phyloP scores from a whole-genome alignment of 2,797 vertebrate species.

The Bovichtus diacanthus region DNA sequence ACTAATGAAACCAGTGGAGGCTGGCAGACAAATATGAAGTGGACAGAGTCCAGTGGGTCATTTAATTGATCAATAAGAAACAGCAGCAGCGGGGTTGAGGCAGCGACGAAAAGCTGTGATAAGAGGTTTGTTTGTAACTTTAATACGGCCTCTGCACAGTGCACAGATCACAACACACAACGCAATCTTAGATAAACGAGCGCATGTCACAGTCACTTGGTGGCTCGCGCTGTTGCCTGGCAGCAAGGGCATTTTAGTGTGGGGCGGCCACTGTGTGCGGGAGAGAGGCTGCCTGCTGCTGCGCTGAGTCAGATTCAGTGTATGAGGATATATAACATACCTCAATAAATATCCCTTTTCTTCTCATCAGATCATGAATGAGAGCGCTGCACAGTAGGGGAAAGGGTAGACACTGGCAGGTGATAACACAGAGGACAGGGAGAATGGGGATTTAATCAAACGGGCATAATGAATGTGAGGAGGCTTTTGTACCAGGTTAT shows the following conservation, averaged over 20 bases:
- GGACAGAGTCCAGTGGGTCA: slow-evolving; percentile 1
- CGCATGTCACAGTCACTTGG: slow-evolving; percentile 9
- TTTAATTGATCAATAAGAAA: slow-evolving; percentile 32
- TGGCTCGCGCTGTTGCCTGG: neutral
- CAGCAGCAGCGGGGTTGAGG: neutral
- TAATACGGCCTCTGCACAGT: neutral
- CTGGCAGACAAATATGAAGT: slow-evolving; percentile 4
- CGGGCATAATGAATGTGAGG: neutral
- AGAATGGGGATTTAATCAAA: slow-evolving; percentile 6
- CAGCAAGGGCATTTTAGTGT: slow-evolving; percentile 22
- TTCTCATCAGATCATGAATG: neutral
- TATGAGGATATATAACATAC: neutral
- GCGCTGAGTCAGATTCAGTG: neutral
- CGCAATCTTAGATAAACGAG: slow-evolving; percentile 12
- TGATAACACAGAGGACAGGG: neutral
- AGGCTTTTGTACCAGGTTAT: slow-evolving; percentile 16
- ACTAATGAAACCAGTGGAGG: neutral
- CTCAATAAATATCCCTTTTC: neutral
- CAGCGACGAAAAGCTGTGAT: neutral
- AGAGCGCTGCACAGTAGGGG: neutral
- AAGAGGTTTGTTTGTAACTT: slow-evolving; percentile 12
- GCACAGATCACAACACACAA: slow-evolving; percentile 7
- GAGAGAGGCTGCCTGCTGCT: neutral
- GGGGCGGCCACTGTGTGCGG: slow-evolving; percentile 3
- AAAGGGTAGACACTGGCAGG: neutral